Evolutionary conservation across 2,113 vertebrate genomes (phyloP), one percentile per base, ranked within the genome.

Genomic region (Polyodon spathula): DNA sequence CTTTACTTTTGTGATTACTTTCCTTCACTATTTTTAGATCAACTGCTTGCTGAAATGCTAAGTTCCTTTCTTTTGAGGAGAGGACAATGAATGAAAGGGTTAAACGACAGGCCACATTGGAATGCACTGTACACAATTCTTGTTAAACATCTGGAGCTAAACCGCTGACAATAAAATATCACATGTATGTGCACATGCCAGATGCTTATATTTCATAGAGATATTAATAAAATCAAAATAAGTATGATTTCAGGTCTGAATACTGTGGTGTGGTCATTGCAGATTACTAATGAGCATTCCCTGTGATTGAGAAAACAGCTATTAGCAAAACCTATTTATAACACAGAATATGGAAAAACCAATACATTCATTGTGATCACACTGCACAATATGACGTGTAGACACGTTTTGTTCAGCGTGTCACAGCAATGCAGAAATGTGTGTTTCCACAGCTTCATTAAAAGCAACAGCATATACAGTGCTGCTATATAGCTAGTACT

Each of bases 281-380:
- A 27, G 27, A 3, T 27, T 27, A 27, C 27, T 27, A 27, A 27
- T 27, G 27, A 27, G 27, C 27, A 27, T 27, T 27, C 27, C 27
- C 3, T 62, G 64, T 61, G 17, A 63, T 63, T 54, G 63, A 69
- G 59, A 59, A 61, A 54, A 56, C 59, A 71, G 54, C 62, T 61
- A 56, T 52, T 56, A 63, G 42, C 41, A 66, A 66, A 54, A 62
- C 66, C 67, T 62, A 73, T 75, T 74, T 76, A 67, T 76, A 71
- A 62, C 63, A 56, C 6, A 37, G 56, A 46, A 58, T 65, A 27
- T 3, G 43, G 60, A 61, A 71, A 56, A 56, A 66, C 58, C 48
- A 67, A 63, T 63, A 60, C 48, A 60, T 60, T 59, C 63, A 60
- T 64, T 41, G 57, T 67, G 66, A 67, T 70, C 66, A 61, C 66